A percentile compares a stretch with the other conserved stretches of the same genome.
Evolutionary conservation across 2,888 invertebrate genomes (phyloP).

Genomic region (Ceratothoa steindachneri): DNA sequence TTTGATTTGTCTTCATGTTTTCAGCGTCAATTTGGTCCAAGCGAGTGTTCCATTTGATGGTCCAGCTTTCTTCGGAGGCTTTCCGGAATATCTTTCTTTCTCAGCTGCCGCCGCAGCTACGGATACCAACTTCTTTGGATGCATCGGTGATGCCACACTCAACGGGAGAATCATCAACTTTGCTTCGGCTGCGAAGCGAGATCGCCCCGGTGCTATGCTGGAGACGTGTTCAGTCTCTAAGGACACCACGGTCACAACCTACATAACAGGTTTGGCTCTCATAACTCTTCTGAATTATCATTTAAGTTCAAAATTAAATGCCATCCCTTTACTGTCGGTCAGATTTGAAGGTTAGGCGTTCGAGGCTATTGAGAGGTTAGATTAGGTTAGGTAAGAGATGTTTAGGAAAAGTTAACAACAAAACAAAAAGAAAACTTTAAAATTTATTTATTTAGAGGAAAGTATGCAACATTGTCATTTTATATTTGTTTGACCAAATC

Average conservation of each 20-base stretch:
- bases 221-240: conserved; percentile 27
- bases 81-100: conserved; percentile 58
- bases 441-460: no score
- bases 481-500: no score
- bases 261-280: background rate
- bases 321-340: no score
- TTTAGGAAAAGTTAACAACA: no score
- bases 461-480: no score
- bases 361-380: no score
- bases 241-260: background rate
- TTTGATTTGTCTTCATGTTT: background rate
- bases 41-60: conserved; percentile 60
- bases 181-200: conserved; percentile 62
- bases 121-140: conserved; percentile 70
- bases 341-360: no score
- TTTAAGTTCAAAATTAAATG: no score
- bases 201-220: conserved; percentile 20
- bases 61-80: conserved; percentile 79
- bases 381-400: no score
- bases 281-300: no score
- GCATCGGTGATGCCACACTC: conserved; percentile 86
- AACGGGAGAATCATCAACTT: conserved; percentile 77
- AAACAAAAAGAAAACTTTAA: no score
- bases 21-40: conserved; percentile 27
- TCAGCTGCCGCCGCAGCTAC: conserved; percentile 49